These are phyloP conservation scores for Caenorhabditis imperialis DNA, from an alignment of 2,888 invertebrate genomes.

Conservation along the genomic window DNA sequence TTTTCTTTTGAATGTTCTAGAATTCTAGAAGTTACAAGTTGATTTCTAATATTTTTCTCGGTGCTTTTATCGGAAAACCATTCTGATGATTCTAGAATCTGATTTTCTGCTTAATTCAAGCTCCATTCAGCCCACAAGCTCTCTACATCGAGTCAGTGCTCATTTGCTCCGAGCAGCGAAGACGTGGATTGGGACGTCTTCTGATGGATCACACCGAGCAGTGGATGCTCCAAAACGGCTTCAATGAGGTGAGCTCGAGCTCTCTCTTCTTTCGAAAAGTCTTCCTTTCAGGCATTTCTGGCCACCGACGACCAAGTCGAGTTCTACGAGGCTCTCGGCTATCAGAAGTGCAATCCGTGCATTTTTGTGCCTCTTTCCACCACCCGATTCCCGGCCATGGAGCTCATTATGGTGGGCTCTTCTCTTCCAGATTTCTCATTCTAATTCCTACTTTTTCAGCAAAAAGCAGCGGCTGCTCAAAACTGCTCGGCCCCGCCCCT, in stretches of 20 bases:
- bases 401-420: constrained; percentile 19
- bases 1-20: too few relatives aligned
- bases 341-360: constrained; percentile 65
- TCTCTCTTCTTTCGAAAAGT: background rate
- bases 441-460: too few relatives aligned
- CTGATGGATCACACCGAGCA: constrained; percentile 79
- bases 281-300: constrained; percentile 73
- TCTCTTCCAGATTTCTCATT: too few relatives aligned
- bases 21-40: too few relatives aligned
- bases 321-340: constrained; percentile 79
- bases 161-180: constrained; percentile 55
- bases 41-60: too few relatives aligned
- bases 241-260: constrained; percentile 50
- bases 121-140: constrained; percentile 40
- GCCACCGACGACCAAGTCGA: constrained; percentile 79
- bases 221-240: constrained; percentile 55
- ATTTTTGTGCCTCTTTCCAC: constrained; percentile 65
- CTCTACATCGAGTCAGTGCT: constrained; percentile 74
- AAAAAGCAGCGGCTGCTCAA: too few relatives aligned
- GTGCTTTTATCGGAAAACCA: too few relatives aligned
- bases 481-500: too few relatives aligned
- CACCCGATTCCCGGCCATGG: constrained; percentile 59
- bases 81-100: background rate
- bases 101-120: background rate
- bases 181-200: constrained; percentile 78